Conservation (phyloP, 1,140 invertebrate species). For the Drosophila busckii region DNA sequence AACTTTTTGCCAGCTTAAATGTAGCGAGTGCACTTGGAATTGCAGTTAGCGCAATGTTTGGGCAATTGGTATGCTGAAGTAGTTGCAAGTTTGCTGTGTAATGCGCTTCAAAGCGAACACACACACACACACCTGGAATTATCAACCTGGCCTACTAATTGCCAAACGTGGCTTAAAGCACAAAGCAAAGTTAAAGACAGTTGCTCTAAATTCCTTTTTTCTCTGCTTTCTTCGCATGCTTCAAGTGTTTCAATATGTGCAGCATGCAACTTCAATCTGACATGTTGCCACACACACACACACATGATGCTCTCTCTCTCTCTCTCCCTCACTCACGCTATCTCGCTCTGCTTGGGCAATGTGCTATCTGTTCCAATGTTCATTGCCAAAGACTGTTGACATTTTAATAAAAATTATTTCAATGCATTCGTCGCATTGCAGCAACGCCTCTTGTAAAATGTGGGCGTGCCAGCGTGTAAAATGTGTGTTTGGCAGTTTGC, state of each 20-base stretch:
- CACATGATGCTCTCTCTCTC: not conserved
- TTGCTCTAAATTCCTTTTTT: not conserved
- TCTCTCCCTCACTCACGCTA: not conserved
- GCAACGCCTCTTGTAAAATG: conserved; percentile 20
- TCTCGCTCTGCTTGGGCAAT: conserved; percentile 7
- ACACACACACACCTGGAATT: conserved; percentile 11
- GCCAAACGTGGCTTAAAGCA: too few species aligned
- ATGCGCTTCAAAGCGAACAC: conserved; percentile 14
- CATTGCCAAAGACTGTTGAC: conserved; percentile 44
- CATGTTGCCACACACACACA: conserved; percentile 15
- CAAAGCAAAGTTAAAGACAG: too few species aligned
- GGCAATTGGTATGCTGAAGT: not conserved
- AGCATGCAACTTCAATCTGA: conserved; percentile 14
- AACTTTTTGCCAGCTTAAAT: too few species aligned
- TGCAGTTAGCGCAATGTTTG: too few species aligned
- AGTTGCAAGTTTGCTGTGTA: conserved; percentile 2
- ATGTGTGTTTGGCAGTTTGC: too few species aligned
- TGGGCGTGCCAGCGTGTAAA: too few species aligned
- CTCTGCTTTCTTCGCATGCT: not conserved
- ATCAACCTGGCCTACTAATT: conserved; percentile 36
- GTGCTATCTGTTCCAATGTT: conserved; percentile 37
- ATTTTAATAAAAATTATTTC: conserved; percentile 48
- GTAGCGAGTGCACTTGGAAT: too few species aligned
- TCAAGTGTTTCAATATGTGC: conserved; percentile 3
- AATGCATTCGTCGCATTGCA: conserved; percentile 41